Evolutionary conservation across 2,797 vertebrate species (phyloP).

Genomic region (Pelodytes ibericus): DNA sequence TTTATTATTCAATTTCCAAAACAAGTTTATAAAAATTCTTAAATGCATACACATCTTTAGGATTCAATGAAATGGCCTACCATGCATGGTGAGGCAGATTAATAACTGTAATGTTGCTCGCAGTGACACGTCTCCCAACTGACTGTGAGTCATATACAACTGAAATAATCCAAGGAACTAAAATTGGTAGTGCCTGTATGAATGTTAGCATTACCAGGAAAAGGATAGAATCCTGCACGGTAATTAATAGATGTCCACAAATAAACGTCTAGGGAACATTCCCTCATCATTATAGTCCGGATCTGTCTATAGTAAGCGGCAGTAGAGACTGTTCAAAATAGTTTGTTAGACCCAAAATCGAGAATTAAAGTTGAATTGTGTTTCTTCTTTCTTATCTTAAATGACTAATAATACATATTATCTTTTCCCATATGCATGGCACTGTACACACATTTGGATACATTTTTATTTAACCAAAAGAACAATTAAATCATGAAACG

Average conservation of each 20-base stretch:
- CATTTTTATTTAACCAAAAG: too few species aligned
- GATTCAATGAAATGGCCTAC: neutral
- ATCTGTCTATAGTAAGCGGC: neutral
- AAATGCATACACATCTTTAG: neutral
- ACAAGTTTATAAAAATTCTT: neutral
- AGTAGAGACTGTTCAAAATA: too few species aligned
- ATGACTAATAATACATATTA: too few species aligned
- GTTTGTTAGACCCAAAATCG: too few species aligned
- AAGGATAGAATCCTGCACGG: neutral
- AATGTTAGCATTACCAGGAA: neutral
- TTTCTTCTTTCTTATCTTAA: too few species aligned
- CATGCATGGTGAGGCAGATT: constrained; percentile 1
- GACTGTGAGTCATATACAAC: constrained; percentile 32
- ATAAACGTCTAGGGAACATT: neutral
- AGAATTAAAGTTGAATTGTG: too few species aligned
- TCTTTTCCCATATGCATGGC: too few species aligned
- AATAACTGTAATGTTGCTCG: neutral
- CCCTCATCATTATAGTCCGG: neutral
- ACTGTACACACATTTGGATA: too few species aligned
- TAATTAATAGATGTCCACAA: neutral
- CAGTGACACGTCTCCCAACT: constrained; percentile 14
- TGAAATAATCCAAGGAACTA: constrained; percentile 9
- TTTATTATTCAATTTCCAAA: neutral
- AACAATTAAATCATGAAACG: too few species aligned
- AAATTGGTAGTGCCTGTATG: constrained; percentile 11